phyloP scores from a whole-genome alignment of 2,113 vertebrate species.

The Sula dactylatra region DNA sequence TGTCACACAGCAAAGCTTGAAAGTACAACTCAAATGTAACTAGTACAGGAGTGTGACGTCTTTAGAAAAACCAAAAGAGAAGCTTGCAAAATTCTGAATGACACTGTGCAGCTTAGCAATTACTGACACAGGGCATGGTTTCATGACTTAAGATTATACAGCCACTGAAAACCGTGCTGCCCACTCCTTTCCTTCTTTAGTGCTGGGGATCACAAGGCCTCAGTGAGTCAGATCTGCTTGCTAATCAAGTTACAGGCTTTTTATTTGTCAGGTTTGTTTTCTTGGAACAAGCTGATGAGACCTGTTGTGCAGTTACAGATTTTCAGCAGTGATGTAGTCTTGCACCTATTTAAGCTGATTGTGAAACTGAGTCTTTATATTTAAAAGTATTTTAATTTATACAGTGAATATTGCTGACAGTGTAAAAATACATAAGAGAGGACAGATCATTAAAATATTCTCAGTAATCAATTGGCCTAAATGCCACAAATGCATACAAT shows the following conservation, averaged over 20 bases:
- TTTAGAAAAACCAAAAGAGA: not conserved
- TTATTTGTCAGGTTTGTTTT: not conserved
- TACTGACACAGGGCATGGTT: not conserved
- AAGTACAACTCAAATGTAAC: not conserved
- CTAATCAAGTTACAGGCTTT: not conserved
- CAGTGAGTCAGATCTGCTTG: conserved; percentile 9
- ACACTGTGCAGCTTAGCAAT: not conserved
- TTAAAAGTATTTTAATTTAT: not conserved
- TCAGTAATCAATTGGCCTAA: not conserved
- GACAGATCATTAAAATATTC: not conserved
- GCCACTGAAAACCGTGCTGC: not conserved
- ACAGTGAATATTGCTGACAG: not conserved
- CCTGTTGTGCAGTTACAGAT: not conserved
- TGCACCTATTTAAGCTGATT: not conserved
- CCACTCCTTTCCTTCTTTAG: not conserved
- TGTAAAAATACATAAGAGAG: not conserved
- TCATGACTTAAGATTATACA: not conserved
- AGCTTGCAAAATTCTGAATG: not conserved
- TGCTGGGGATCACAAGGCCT: not conserved
- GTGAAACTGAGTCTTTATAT: not conserved
- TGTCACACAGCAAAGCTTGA: not conserved
- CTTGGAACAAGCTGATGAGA: not conserved
- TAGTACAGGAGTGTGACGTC: not conserved
- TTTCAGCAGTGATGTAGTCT: not conserved
- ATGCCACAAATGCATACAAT: not conserved